Evolutionary conservation across 2,797 vertebrate species (phyloP).

Genomic region (Manis javanica): DNA sequence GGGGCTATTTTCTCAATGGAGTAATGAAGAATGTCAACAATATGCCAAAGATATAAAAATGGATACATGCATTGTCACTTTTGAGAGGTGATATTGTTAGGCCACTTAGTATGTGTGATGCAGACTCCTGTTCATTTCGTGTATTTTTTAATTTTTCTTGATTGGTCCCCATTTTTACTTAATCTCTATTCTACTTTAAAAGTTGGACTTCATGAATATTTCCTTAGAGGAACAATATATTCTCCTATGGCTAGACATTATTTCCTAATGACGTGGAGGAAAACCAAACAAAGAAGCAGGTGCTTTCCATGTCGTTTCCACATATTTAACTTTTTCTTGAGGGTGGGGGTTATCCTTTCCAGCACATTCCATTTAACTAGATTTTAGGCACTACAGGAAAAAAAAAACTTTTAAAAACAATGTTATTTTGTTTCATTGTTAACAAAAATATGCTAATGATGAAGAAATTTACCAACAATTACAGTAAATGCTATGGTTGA

Average conservation of each 20-base stretch:
- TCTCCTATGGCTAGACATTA: not conserved
- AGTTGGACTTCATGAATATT: not conserved
- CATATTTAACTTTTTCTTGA: conserved; percentile 37
- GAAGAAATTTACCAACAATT: conserved; percentile 33
- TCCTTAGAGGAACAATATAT: not conserved
- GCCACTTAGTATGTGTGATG: not conserved
- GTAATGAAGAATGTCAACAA: conserved; percentile 57
- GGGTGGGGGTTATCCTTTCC: not conserved
- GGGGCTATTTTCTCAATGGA: conserved; percentile 52
- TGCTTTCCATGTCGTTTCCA: conserved; percentile 41
- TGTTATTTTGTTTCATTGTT: conserved; percentile 40
- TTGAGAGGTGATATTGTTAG: not conserved
- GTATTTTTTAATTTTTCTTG: not conserved
- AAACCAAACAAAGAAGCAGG: conserved; percentile 48
- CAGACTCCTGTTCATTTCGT: not conserved
- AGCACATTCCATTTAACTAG: conserved; percentile 21
- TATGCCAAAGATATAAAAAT: conserved; percentile 52
- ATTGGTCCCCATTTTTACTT: not conserved
- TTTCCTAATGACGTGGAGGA: conserved; percentile 8
- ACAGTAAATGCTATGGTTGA: not conserved
- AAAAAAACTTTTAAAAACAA: not conserved
- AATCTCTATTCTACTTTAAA: conserved; percentile 26
- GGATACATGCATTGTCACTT: conserved; percentile 38
- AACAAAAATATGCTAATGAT: conserved; percentile 60
- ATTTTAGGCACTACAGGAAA: not conserved